Evolutionary conservation across 2,113 vertebrate species (phyloP).

Genomic region (Scomber colias): DNA sequence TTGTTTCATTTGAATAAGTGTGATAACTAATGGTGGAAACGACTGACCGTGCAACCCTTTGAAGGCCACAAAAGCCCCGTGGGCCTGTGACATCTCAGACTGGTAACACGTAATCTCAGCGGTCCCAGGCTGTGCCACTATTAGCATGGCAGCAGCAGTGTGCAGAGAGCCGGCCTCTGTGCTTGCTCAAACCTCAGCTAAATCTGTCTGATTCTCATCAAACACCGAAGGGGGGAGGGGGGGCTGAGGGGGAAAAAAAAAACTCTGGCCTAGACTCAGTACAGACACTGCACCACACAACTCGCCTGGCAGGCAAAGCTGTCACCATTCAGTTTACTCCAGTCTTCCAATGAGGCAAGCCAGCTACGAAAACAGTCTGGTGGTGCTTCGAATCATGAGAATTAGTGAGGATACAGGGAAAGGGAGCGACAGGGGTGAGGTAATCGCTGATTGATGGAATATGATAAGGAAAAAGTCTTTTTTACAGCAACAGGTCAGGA

Average conservation of each 20-base stretch:
- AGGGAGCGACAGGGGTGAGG: constrained; percentile 50
- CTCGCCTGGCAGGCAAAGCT: constrained; percentile 70
- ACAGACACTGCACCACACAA: constrained; percentile 69
- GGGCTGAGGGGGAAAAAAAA: constrained; percentile 7
- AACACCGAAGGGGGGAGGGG: constrained; percentile 25
- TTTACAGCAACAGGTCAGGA: constrained; percentile 57
- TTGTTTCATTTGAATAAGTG: constrained; percentile 56
- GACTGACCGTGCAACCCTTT: constrained; percentile 67
- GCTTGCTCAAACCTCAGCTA: constrained; percentile 59
- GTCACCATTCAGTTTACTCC: constrained; percentile 70
- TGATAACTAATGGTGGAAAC: constrained; percentile 66
- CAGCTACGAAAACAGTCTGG: constrained; percentile 78
- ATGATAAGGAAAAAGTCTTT: constrained; percentile 69
- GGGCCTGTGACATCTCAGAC: constrained; percentile 72
- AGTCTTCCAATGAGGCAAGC: constrained; percentile 69
- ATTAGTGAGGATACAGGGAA: constrained; percentile 25
- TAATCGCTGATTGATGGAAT: constrained; percentile 62
- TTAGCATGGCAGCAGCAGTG: constrained; percentile 44
- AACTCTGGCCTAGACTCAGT: constrained; percentile 64
- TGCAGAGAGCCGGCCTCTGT: constrained; percentile 43
- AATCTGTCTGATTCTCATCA: constrained; percentile 73
- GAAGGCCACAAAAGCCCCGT: constrained; percentile 66
- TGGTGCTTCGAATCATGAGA: constrained; percentile 56
- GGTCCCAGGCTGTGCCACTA: constrained; percentile 73
- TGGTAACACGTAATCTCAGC: constrained; percentile 70